A percentile compares a stretch with the other conserved stretches of the same genome.
Evolutionary conservation across 2,113 vertebrate genomes (phyloP).

Genomic region (Mobula birostris): DNA sequence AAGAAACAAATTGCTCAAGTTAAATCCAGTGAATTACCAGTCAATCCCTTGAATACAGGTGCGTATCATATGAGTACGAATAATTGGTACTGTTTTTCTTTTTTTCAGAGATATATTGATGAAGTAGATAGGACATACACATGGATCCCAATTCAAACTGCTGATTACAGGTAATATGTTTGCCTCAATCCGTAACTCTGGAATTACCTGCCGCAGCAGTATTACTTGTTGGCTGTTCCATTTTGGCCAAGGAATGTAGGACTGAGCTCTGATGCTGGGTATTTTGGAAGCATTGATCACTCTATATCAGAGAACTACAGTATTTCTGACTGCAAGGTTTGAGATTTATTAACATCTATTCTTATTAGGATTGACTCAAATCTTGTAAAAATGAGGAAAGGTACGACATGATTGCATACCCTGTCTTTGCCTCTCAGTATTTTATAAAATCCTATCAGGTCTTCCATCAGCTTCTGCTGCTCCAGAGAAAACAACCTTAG

Average conservation of each 20-base stretch:
- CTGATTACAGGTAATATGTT: constrained; percentile 84
- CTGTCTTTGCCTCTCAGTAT: too few species aligned
- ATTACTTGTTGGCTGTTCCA: background rate
- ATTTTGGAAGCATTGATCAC: too few species aligned
- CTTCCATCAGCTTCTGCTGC: too few species aligned
- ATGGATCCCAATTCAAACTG: constrained; percentile 88
- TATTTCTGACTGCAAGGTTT: background rate
- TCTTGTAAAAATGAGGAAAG: background rate
- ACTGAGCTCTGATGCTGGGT: background rate
- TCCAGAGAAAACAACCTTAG: too few species aligned
- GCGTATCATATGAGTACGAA: background rate
- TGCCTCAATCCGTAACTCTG: background rate
- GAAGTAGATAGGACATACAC: constrained; percentile 84
- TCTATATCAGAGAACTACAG: background rate
- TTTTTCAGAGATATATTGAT: constrained; percentile 82
- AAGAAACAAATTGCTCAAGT: background rate
- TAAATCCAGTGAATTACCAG: background rate
- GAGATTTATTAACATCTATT: background rate
- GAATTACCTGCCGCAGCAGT: constrained; percentile 27
- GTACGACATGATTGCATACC: background rate
- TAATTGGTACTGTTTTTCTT: background rate
- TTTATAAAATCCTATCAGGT: too few species aligned
- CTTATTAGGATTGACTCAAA: background rate
- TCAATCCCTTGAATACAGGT: background rate
- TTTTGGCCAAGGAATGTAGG: background rate